Evolutionary conservation across 2,113 vertebrate genomes (phyloP).

Genomic region (Chascanopsetta lugubris): DNA sequence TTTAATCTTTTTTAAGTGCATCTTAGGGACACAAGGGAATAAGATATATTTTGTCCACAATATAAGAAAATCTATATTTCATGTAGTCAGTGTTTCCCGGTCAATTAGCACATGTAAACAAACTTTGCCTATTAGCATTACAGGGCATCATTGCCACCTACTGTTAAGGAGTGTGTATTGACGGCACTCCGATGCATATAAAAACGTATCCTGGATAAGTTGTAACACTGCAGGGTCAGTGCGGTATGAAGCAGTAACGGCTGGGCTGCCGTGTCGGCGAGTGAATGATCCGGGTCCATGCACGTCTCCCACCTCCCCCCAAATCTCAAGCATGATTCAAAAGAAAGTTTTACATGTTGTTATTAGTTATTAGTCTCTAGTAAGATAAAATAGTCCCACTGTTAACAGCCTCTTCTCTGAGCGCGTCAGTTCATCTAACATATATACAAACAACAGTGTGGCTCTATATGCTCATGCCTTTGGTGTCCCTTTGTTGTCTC

Average conservation of each 20-base stretch:
- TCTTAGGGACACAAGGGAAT: no score
- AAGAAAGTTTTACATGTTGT: slow-evolving; percentile 70
- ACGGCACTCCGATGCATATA: no score
- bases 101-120: no score
- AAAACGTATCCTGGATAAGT: no score
- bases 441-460: slow-evolving; percentile 69
- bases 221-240: no score
- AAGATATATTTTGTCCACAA: no score
- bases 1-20: no score
- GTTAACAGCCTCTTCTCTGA: slow-evolving; percentile 61
- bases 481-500: slow-evolving; percentile 88
- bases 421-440: slow-evolving; percentile 67
- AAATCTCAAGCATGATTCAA: slow-evolving; percentile 79
- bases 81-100: no score
- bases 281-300: slow-evolving; percentile 64
- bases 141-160: no score
- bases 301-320: slow-evolving; percentile 62
- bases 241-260: slow-evolving; percentile 14
- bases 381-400: slow-evolving; percentile 76
- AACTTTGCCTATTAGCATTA: no score
- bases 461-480: slow-evolving; percentile 86
- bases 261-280: slow-evolving; percentile 49
- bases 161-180: no score
- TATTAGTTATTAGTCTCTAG: slow-evolving; percentile 65
- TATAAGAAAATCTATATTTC: no score